Evolutionary conservation across 2,888 invertebrate genomes (phyloP).

Genomic region (Hylaea fasciaria): DNA sequence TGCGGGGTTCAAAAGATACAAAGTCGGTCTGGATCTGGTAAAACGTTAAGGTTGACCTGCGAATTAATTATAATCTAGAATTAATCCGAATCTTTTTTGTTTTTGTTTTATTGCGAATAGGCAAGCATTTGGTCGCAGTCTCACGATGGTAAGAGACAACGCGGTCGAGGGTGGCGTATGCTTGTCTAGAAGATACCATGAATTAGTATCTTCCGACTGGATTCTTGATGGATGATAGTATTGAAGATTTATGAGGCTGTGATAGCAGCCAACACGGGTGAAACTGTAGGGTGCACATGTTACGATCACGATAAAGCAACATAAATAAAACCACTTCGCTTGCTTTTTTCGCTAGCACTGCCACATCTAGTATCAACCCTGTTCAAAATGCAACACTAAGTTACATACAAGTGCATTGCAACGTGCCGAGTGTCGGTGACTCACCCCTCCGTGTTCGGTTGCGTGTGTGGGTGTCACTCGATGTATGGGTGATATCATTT

Average conservation of each 20-base stretch:
- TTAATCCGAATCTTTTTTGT: too few relatives aligned
- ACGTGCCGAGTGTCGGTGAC: slow-evolving; percentile 50
- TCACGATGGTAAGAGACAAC: too few relatives aligned
- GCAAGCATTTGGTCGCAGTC: too few relatives aligned
- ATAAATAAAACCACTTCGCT: not conserved
- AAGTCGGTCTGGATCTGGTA: slow-evolving; percentile 24
- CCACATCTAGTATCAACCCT: slow-evolving; percentile 47
- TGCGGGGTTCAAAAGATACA: slow-evolving; percentile 23
- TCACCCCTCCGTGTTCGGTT: slow-evolving; percentile 54
- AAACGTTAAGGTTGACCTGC: not conserved
- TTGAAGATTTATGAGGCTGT: too few relatives aligned
- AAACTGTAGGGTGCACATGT: too few relatives aligned
- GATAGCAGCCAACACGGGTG: too few relatives aligned
- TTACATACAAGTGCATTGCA: slow-evolving; percentile 64
- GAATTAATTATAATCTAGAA: too few relatives aligned
- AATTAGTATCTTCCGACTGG: too few relatives aligned
- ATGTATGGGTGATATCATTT: slow-evolving; percentile 60
- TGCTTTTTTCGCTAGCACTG: slow-evolving; percentile 6
- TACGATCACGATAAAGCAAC: not conserved
- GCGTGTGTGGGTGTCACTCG: slow-evolving; percentile 52
- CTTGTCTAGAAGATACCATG: too few relatives aligned
- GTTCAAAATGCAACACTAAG: slow-evolving; percentile 43
- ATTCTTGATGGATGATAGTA: too few relatives aligned
- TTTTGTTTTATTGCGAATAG: too few relatives aligned
- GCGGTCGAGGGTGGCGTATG: too few relatives aligned